Conservation (phyloP, 53 echinoderm and acorn worm species). For the Arbacia lixula region DNA sequence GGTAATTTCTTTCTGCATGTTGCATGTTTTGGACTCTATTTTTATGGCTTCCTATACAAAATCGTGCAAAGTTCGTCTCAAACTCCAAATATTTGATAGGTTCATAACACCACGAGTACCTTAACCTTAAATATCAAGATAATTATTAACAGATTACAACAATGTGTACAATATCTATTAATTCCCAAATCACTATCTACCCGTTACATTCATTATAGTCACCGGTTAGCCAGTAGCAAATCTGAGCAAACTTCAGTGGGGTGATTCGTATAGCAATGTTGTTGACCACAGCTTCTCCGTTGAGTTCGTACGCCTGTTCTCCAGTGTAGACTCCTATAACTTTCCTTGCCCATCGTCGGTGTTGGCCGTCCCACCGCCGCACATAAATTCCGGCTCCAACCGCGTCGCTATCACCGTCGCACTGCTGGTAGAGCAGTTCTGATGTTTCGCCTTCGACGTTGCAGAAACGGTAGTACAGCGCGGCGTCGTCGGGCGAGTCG, state of each 20-base stretch:
- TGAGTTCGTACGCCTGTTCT: conserved; percentile 51
- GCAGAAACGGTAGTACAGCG: conserved; percentile 86
- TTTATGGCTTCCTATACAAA: too few relatives aligned
- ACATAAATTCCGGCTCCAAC: conserved; percentile 91
- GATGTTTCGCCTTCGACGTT: conserved; percentile 67
- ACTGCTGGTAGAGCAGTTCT: conserved; percentile 77
- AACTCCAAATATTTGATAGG: too few relatives aligned
- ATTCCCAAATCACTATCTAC: neutral
- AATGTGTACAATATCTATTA: neutral
- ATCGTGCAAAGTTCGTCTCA: too few relatives aligned
- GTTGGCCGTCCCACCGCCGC: conserved; percentile 70
- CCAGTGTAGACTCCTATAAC: conserved; percentile 79
- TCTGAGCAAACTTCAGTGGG: conserved; percentile 93
- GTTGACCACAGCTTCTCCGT: conserved; percentile 45
- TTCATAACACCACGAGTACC: too few relatives aligned
- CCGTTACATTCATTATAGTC: conserved; percentile 84
- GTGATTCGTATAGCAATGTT: conserved; percentile 88
- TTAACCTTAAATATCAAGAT: too few relatives aligned
- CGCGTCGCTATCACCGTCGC: conserved; percentile 75
- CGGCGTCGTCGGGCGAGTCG: conserved; percentile 64
- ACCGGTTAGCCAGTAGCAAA: conserved; percentile 94
- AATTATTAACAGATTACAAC: too few relatives aligned
- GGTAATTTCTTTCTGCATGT: too few relatives aligned
- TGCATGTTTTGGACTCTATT: too few relatives aligned
- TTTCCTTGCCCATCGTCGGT: conserved; percentile 66